Evolutionary conservation across 2,113 vertebrate species (phyloP), one percentile per base, ranked within the genome.

Genomic region (Elephantulus edwardii): DNA sequence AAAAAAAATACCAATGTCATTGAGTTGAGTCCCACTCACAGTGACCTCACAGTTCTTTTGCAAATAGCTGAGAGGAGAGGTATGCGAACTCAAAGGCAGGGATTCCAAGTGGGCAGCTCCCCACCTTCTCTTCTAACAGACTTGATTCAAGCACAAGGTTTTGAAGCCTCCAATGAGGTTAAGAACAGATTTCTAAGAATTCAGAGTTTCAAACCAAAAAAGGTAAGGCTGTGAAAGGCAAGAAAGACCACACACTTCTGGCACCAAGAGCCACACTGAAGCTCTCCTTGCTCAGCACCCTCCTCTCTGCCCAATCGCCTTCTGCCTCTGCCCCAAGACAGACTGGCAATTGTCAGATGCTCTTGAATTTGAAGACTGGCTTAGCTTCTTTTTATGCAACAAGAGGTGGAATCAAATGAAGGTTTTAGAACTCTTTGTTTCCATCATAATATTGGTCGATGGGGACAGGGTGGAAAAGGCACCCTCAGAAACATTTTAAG

Each of bases 151-250:
- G 40, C 83, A 93, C 88, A 76, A 24, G 75, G 11, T 38, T 95
- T 92, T 83, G 70, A 94, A 95, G 92, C 72, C 60, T 62, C 91
- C 56, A 42, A 48, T 46, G 48, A 91, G 75, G 78, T 83, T 91
- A 50, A 44, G 88, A 93, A 60, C 46, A 22, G n/a, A 56, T 83
- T 91, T 72, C 93, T 82, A 95, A 93, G 46, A 89, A 85, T 20
- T 84, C 81, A 85, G 54, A 83, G 79, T 70, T 68, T 89, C 93
- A 95, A 89, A 87, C 50, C 38, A 71, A 92, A n/a, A 93, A 91
- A 91, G 77, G 74, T 92, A 84, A 90, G 89, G 62, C 91, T 68
- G 92, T 93, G 89, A 83, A 95, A 97, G 94, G 92, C 58, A 93
- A 52, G 30, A 56, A 93, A 94, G 7, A 0, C 26, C 44, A 85